These are phyloP conservation scores for Episyrphus balteatus DNA, from an alignment of 1,140 invertebrate genomes.

Conservation along the genomic window DNA sequence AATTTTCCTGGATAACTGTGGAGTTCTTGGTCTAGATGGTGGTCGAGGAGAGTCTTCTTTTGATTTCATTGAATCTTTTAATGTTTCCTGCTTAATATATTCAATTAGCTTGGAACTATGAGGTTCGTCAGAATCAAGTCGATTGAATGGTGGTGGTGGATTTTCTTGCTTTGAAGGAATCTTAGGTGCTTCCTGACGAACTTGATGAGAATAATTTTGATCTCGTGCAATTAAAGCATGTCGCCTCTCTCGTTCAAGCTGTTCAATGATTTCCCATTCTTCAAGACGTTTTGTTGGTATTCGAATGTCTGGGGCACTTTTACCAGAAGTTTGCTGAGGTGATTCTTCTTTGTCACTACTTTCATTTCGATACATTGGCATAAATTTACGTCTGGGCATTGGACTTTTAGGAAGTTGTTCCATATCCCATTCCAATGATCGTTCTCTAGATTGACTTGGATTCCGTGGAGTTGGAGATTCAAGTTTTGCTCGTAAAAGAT, in stretches of 20 bases:
- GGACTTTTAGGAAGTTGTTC: slow-evolving; percentile 30
- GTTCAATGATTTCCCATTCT: slow-evolving; percentile 15
- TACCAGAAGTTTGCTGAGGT: not conserved
- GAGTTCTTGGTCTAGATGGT: too few relatives aligned
- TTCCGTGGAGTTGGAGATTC: not conserved
- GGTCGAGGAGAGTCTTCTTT: too few relatives aligned
- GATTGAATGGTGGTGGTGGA: too few relatives aligned
- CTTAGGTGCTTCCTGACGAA: slow-evolving; percentile 21
- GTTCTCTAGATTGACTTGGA: slow-evolving; percentile 15
- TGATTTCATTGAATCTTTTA: too few relatives aligned
- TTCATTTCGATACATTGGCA: not conserved
- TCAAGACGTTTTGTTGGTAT: slow-evolving; percentile 10
- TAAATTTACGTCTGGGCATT: slow-evolving; percentile 16
- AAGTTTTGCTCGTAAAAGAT: too few relatives aligned
- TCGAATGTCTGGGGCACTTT: too few relatives aligned
- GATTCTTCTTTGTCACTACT: not conserved
- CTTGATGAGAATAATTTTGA: slow-evolving; percentile 25
- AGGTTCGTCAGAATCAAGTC: too few relatives aligned
- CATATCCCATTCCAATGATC: slow-evolving; percentile 32
- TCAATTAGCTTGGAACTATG: too few relatives aligned
- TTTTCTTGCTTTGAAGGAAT: too few relatives aligned
- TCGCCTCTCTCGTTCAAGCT: slow-evolving; percentile 26
- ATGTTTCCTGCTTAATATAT: too few relatives aligned
- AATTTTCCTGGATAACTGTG: too few relatives aligned
- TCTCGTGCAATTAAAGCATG: slow-evolving; percentile 25